Evolutionary conservation across 2,888 invertebrate genomes (phyloP), one percentile per base, ranked within the genome.

Genomic region (Noctua janthe): DNA sequence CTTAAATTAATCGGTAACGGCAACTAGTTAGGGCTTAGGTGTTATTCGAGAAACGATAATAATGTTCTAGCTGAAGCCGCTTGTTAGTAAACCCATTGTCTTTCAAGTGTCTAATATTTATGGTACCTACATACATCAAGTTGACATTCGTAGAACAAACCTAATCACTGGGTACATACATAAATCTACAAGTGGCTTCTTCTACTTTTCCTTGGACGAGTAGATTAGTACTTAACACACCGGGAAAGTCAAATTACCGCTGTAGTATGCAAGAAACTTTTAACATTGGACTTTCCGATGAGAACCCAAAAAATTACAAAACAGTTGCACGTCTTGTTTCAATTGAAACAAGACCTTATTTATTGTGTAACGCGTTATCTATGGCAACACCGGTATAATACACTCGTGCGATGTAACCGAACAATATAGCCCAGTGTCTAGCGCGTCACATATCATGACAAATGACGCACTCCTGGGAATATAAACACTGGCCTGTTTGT

Each of bases 391-490:
- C 70, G 74, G 81, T 59, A 39, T 29, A 78, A 67, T 54, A 70
- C 79, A 56, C 59, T 77, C 39, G 76, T 77, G 67, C 71, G 64
- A 69, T 84, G 80, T 84, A 76, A 74, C 76, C 71, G 62, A 86
- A 88, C 87, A 87, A 84, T 85, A 80, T 90, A 73, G 82, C 78
- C 80, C 76, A 71, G 76, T 88, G 85, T 85, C 73, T 80, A 74
- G 76, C 76, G 75, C 83, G 83, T 81, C 84, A 82, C 75, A 78
- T 82, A 74, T 85, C 84, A 84, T 84, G 84, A 88, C 84, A 85
- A 84, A 81, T 84, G 83, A 86, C 80, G 80, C 83, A 85, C 83
- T 88, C 81, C 82, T 92, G 90, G 90, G 90, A 91, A 92, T 85
- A 90, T 88, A 84, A 91, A 90, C 91, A 88, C 76, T 85, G 76